Evolutionary conservation across 2,888 invertebrate genomes (phyloP), one percentile per base, ranked within the genome.

Genomic region (Agriotes lineatus): DNA sequence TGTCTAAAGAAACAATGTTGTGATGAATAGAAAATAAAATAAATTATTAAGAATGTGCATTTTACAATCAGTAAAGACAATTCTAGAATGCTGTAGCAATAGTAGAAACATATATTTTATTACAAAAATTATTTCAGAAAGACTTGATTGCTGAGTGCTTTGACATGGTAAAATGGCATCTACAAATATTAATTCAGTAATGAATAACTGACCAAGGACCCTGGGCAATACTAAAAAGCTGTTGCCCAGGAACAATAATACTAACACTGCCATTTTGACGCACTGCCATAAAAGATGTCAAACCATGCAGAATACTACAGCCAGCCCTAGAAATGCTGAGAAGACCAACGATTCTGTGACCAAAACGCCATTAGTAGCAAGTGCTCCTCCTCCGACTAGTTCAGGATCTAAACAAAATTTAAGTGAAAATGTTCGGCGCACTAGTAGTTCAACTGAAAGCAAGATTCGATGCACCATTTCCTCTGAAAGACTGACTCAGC

Each of bases 401-500:
- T 18, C 37, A 12, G 33, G 44, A 30, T 14, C 52, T 39, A 37
- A 52, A 9, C 18, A 10, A 22, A 39, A 19, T 45, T 16, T 42
- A 6, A 25, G 6, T n/a, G 45, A 45, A 48, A 54, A 33, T 19
- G 22, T 50, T 19, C 18, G 20, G 14, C 44, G 33, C 2, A 45
- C 19, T 22, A 44, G 22, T 5, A 50, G 25, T 19, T 35, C 19
- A 9, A 25, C 12, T 10, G 63, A 60, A 14, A 42, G 14, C 2
- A 67, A 62, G 48, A 12, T 50, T 12, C 56, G 57, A 12, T 45
- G 35, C 12, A 10, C n/a, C 85, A 90, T 91, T 45, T 88, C 88
- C 69, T 87, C 86, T 44, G 91, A 92, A 7, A 85, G 90, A 78
- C 87, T 92, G 85, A 87, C 87, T 79, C 89, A 90, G 69, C 80